Conservation (phyloP, 37 sponge, comb jelly and placozoan species). For the Haliclona indistincta region DNA sequence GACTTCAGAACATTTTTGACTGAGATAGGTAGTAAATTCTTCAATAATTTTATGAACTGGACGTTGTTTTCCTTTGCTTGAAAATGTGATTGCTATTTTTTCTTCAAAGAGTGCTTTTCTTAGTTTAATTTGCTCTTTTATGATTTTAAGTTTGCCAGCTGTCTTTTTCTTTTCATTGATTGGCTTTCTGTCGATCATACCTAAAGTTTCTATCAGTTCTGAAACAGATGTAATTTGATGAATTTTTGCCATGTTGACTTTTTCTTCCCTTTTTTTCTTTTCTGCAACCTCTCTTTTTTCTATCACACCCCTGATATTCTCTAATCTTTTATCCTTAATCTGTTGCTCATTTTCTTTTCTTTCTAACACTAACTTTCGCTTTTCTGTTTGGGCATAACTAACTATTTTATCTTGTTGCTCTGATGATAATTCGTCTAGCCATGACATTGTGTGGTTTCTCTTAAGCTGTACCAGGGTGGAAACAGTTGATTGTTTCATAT, state of each 20-base stretch:
- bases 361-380: neutral
- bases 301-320: neutral
- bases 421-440: constrained; percentile 14
- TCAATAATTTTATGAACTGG: constrained; percentile 33
- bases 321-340: neutral
- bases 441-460: constrained; percentile 32
- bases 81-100: constrained; percentile 29
- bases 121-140: constrained; percentile 36
- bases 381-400: constrained; percentile 1
- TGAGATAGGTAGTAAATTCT: constrained; percentile 9
- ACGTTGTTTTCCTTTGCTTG: constrained; percentile 12
- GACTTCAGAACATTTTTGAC: neutral
- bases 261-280: constrained; percentile 16
- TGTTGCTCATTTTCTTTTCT: neutral
- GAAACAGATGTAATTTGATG: constrained; percentile 18
- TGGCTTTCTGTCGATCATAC: constrained; percentile 3
- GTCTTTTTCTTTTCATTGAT: neutral
- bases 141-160: neutral
- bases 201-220: constrained; percentile 17
- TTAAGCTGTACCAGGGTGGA: constrained; percentile 26
- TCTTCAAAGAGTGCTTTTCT: constrained; percentile 26
- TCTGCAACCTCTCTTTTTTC: constrained; percentile 10
- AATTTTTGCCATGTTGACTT: constrained; percentile 13
- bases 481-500: constrained; percentile 22
- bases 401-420: constrained; percentile 8